Conservation (phyloP, 2,113 vertebrate genomes). For the Phalacrocorax aristotelis region DNA sequence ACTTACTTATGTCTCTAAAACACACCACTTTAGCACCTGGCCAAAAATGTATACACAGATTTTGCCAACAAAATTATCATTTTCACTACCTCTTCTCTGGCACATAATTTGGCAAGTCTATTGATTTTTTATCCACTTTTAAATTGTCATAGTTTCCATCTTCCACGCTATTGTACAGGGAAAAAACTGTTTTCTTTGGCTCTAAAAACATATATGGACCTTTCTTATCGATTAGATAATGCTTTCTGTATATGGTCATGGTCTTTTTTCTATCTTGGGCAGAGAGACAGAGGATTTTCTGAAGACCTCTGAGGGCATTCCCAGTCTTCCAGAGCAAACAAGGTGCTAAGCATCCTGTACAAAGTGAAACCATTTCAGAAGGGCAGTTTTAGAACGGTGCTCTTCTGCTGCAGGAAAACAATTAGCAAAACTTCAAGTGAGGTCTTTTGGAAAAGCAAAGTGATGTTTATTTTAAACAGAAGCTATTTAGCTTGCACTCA, state of each 20-base stretch:
- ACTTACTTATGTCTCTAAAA: not conserved
- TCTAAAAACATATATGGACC: not conserved
- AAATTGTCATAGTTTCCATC: not conserved
- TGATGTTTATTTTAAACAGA: not conserved
- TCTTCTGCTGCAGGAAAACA: not conserved
- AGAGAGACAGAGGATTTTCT: not conserved
- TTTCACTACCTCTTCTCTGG: not conserved
- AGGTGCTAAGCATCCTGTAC: not conserved
- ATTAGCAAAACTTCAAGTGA: not conserved
- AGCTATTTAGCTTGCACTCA: not conserved
- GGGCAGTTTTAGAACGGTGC: not conserved
- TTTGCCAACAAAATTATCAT: not conserved
- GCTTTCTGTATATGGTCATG: rapidly evolving
- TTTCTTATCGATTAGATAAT: not conserved
- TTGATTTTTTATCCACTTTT: not conserved
- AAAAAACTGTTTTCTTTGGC: not conserved
- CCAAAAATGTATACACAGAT: not conserved
- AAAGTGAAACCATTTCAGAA: not conserved
- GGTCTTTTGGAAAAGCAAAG: not conserved
- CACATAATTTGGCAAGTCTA: not conserved
- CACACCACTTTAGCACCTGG: not conserved
- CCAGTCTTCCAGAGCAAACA: not conserved
- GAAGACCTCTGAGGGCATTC: not conserved
- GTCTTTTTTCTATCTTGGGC: not conserved
- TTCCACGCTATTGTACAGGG: not conserved